Evolutionary conservation across 2,888 invertebrate genomes (phyloP), one percentile per base, ranked within the genome.

Genomic region (Gastrophysa polygoni): DNA sequence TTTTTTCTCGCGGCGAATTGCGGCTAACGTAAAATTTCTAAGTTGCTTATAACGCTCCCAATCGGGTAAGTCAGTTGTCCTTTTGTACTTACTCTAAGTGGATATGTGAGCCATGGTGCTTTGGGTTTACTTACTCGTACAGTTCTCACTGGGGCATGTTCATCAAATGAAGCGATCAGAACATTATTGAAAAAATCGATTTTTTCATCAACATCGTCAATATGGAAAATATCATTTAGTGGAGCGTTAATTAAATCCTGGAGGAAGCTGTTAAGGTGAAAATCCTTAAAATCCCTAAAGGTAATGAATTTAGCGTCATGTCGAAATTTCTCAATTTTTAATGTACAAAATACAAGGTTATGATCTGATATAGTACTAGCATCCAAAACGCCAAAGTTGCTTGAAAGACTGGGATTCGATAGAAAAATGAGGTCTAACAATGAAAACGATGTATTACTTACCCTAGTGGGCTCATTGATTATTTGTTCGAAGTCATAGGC

Each of bases 201-300:
- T 24, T 48, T 48, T 48, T 24, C 24, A 48, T 48, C 48, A n/a
- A 10, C 49, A 28, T 49, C n/a, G 14, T 47, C n/a, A 8, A 47
- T 47, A 11, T 49, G n/a, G 24, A 24, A 49, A 49, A 49, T 28
- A 49, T 49, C 49, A 14, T 49, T 49, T 21, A 49, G 49, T 49
- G 49, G 24, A 14, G 47, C 47, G 2, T 48, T 48, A 2, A 0
- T 48, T 21, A 48, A 48, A 2, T 48, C 18, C 2, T 48, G 5
- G 21, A 3, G 47, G 10, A 48, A 20, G 18, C 47, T 48, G 47
- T 20, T 48, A n/a, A 48, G 21, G 21, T 20, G 47, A 20, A 48
- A 18, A 2, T 48, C 20, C 47, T 48, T 38, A 16, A 38, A 38
- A 38, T 38, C 16, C 16, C 38, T 16, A 38, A 11, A 38, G 38